Conservation (phyloP, 2,797 vertebrate species). For the Heteromormyrus szaboi region DNA sequence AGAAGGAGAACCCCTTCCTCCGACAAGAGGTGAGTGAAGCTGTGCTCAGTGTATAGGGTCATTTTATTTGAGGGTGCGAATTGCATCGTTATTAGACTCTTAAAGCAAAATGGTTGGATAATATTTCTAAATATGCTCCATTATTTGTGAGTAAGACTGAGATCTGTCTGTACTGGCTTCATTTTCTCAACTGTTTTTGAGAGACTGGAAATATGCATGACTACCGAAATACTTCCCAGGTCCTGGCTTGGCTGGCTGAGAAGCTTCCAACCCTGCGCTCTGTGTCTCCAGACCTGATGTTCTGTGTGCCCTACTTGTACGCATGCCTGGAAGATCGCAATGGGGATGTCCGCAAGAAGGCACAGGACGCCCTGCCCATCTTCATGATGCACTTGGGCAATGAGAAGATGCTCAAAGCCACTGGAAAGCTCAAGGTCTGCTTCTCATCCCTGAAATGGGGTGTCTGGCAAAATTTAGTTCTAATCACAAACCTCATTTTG, state of each 20-base stretch:
- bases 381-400: slow-evolving; percentile 98
- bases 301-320: slow-evolving; percentile 81
- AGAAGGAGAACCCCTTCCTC: slow-evolving; percentile 90
- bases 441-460: background rate
- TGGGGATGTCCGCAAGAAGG: slow-evolving; percentile 92
- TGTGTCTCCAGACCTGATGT: slow-evolving; percentile 76
- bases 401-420: slow-evolving; percentile 91
- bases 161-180: background rate
- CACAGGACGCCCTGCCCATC: slow-evolving; percentile 85
- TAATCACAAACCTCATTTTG: background rate
- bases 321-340: slow-evolving; percentile 90
- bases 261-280: slow-evolving; percentile 79
- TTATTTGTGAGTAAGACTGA: background rate
- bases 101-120: background rate
- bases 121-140: background rate
- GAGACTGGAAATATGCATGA: background rate
- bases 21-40: slow-evolving; percentile 79
- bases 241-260: slow-evolving; percentile 89
- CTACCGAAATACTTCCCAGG: slow-evolving; percentile 49
- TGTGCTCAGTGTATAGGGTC: background rate
- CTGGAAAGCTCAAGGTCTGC: slow-evolving; percentile 84
- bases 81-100: background rate
- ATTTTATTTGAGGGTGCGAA: background rate
- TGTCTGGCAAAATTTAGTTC: background rate
- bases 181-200: background rate